Base-by-base conservation (phyloP, 2,113 vertebrate species). In the Oenanthe oenanthe region DNA sequence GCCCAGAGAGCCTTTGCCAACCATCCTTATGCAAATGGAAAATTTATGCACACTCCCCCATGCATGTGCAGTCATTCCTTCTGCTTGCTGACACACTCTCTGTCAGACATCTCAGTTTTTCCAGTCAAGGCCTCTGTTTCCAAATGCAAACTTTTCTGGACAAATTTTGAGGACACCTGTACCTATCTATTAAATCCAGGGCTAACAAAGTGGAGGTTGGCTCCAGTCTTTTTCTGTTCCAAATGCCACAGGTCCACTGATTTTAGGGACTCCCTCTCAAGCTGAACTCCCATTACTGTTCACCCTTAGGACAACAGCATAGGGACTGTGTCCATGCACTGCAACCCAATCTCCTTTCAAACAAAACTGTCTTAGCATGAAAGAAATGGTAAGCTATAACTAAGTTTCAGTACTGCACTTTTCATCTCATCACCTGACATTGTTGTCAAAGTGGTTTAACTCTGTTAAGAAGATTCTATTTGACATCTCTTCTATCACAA, bases 21-120 rank as follows among this genome's bases (percentile, higher is more conserved):
- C 74, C 72, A 65, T 43, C 48, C 48, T 93, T 87, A 87, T 85
- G 77, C 91, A 94, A 96, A 94, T n/a, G 61, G 84, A 75, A 96
- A 94, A 96, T 94, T 87, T 93, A 93, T 93, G 73, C 77, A 34
- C 65, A 82, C 87, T 60, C 84, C n/a, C 93, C 93, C 87, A 72
- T 85, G 87, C 81, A 67, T 91, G 77, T 89, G 89, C 89, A 93
- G 84, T 78, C 81, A 85, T 87, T 70, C 87, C 81, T 96, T 89
- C 92, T 94, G 95, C 89, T 81, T 78, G 61, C 84, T 93, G 50
- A 38, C 42, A 72, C 36, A 57, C 54, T 68, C 40, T 71, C 65
- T 81, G 68, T 87, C 51, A 95, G 70, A 78, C 31, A 36, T 51
- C 57, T 81, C 84, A 43, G 18, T 56, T 87, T 92, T 89, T 87